Percentiles rank a stretch among this genome's conserved stretches.
Conservation (phyloP, 2,797 vertebrate species). For the Alosa sapidissima region DNA sequence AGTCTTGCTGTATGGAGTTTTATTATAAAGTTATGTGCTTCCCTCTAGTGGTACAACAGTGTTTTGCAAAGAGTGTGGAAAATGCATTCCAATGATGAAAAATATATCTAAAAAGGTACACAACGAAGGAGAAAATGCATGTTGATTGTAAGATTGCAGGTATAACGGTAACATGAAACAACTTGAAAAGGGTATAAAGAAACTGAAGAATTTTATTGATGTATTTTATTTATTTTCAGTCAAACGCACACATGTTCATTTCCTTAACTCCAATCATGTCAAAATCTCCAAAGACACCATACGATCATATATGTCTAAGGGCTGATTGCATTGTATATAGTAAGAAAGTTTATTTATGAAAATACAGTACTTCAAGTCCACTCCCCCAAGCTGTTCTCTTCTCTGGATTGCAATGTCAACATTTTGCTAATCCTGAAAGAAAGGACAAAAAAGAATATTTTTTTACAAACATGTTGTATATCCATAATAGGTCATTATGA, state of each 20-base stretch:
- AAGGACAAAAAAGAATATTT: neutral
- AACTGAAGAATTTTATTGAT: neutral
- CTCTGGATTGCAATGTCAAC: neutral
- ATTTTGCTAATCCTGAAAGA: neutral
- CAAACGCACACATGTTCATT: neutral
- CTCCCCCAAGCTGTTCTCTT: neutral
- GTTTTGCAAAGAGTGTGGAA: neutral
- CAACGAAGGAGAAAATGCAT: neutral
- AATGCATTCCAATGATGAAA: neutral
- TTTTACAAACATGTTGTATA: too few species aligned
- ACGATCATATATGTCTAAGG: neutral
- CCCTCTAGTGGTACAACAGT: neutral
- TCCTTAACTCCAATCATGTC: neutral
- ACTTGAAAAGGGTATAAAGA: neutral
- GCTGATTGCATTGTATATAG: neutral
- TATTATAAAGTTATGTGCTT: neutral
- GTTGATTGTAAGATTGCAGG: neutral
- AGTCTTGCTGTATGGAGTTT: neutral
- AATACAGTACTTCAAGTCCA: neutral
- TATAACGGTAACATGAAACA: too few species aligned
- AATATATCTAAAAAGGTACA: too few species aligned
- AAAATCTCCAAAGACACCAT: neutral
- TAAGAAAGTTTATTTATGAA: neutral
- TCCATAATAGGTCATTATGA: neutral
- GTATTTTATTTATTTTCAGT: neutral